These are phyloP conservation scores for Caenorhabditis parvicauda DNA, from an alignment of 2,888 invertebrate genomes.

Conservation along the genomic window DNA sequence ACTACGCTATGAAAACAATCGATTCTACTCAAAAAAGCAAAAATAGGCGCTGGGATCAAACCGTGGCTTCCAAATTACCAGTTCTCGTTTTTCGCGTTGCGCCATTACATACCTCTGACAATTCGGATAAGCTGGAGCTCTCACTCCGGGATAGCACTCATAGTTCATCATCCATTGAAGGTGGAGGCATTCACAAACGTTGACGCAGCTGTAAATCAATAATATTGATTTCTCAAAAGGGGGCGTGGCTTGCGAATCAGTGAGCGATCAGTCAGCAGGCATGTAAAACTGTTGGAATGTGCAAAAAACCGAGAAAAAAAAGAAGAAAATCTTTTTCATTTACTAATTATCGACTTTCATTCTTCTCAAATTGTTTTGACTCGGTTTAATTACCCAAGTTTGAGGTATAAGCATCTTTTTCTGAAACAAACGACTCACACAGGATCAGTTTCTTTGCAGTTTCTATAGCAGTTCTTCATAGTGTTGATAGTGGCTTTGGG, in stretches of 20 bases:
- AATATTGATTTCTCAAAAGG: not conserved
- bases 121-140: slow-evolving; percentile 43
- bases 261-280: no score
- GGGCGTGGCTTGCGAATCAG: no score
- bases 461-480: slow-evolving; percentile 41
- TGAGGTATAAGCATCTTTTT: no score
- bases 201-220: slow-evolving; percentile 35
- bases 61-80: no score
- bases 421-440: slow-evolving; percentile 22
- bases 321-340: not conserved
- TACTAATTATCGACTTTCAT: not conserved
- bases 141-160: slow-evolving; percentile 47
- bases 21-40: no score
- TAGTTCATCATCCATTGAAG: slow-evolving; percentile 54
- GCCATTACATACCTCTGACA: slow-evolving; percentile 35
- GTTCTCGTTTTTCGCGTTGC: not conserved
- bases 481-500: slow-evolving; percentile 36
- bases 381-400: not conserved
- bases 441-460: slow-evolving; percentile 45
- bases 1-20: no score
- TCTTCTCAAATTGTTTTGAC: not conserved
- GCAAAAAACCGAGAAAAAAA: no score
- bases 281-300: no score
- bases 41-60: no score
- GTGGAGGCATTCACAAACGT: slow-evolving; percentile 55